Conservation (phyloP, 2,797 vertebrate genomes). For the Anas acuta region DNA sequence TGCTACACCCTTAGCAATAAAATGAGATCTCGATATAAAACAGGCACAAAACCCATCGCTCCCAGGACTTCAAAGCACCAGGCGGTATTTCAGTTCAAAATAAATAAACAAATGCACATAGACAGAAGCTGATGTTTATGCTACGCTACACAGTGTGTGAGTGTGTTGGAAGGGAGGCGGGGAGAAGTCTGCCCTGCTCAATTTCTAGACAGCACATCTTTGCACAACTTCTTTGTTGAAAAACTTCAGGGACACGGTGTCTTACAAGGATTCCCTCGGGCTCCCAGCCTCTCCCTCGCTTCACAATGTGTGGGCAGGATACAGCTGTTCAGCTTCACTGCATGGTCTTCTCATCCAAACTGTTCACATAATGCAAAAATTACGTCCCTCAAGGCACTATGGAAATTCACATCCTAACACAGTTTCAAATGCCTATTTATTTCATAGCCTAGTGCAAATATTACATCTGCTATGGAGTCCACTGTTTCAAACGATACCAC, state of each 20-base stretch:
- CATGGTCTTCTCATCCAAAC: conserved; percentile 52
- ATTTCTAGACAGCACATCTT: not conserved
- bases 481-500: not conserved
- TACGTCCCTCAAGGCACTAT: conserved; percentile 55
- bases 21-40: not conserved
- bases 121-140: conserved; percentile 35
- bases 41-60: not conserved
- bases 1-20: not conserved
- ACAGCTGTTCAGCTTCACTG: conserved; percentile 63
- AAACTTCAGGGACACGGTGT: not conserved
- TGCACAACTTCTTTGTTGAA: conserved; percentile 40
- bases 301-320: conserved; percentile 66
- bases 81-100: not conserved
- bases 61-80: conserved; percentile 55
- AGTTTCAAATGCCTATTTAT: conserved; percentile 48
- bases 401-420: conserved; percentile 56
- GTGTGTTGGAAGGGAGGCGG: no score
- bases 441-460: conserved; percentile 42
- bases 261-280: conserved; percentile 40
- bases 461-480: not conserved
- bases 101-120: conserved; percentile 22
- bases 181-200: not conserved
- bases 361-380: conserved; percentile 49
- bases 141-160: not conserved
- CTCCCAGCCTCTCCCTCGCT: conserved; percentile 53